These are phyloP conservation scores for Aspidapion aeneum DNA, from an alignment of 2,888 invertebrate species.

Conservation along the genomic window DNA sequence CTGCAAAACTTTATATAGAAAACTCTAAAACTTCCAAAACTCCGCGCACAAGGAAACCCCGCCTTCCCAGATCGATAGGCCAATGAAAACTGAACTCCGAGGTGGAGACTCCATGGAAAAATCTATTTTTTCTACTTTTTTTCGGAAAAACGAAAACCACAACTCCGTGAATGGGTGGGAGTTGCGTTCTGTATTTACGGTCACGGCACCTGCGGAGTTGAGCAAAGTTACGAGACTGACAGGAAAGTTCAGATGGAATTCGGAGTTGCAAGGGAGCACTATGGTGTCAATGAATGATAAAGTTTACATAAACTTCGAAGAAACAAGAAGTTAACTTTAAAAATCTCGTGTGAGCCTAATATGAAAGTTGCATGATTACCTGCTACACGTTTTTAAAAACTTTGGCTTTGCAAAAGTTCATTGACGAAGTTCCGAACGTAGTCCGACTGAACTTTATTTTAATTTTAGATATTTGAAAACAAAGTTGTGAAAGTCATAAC, in stretches of 20 bases:
- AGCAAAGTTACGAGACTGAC: slow-evolving; percentile 5
- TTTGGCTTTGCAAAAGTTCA: no score
- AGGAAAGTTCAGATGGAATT: background rate
- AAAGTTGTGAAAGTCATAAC: background rate
- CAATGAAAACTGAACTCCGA: slow-evolving; percentile 44
- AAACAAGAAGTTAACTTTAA: no score
- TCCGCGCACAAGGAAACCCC: slow-evolving; percentile 37
- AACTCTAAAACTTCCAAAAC: no score
- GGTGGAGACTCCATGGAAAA: slow-evolving; percentile 52
- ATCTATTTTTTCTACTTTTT: slow-evolving; percentile 44
- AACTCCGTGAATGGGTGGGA: slow-evolving; percentile 45
- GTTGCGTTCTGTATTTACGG: slow-evolving; percentile 48
- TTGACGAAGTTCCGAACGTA: no score
- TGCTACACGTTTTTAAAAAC: no score
- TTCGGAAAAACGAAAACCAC: slow-evolving; percentile 47
- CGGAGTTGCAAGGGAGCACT: background rate
- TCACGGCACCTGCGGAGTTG: slow-evolving; percentile 48
- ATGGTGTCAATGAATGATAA: background rate
- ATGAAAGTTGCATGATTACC: no score
- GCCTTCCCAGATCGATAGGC: slow-evolving; percentile 48
- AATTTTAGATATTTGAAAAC: background rate
- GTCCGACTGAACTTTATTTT: background rate
- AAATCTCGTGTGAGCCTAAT: no score
- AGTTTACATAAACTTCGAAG: no score
- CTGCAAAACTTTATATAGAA: background rate